Evolutionary conservation across 2,797 vertebrate genomes (phyloP).

Genomic region (Clarias platycephalus): DNA sequence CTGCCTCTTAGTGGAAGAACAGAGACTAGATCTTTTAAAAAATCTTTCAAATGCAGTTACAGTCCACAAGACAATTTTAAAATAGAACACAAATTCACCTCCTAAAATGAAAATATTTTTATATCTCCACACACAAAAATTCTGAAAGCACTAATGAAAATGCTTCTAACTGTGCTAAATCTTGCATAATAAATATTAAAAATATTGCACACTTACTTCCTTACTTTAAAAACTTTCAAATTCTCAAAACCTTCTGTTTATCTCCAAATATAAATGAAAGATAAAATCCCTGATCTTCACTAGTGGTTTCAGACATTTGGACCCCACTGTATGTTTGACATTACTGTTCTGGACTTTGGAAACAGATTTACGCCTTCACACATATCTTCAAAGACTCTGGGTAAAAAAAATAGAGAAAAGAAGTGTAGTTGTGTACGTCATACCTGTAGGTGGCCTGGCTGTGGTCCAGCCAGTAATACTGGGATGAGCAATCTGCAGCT

Average conservation of each 20-base stretch:
- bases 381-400: not conserved
- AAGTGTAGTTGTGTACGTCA: not conserved
- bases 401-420: not conserved
- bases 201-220: not conserved
- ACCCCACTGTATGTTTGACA: not conserved
- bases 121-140: not conserved
- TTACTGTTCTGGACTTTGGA: not conserved
- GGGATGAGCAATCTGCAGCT: constrained; percentile 75
- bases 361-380: not conserved
- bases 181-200: not conserved
- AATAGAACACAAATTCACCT: not conserved
- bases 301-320: not conserved
- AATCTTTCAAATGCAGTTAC: not conserved
- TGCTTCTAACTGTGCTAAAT: not conserved
- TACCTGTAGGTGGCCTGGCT: constrained; percentile 80
- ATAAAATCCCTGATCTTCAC: not conserved
- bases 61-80: not conserved
- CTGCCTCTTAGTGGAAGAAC: not conserved
- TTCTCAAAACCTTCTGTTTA: not conserved
- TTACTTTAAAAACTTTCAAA: not conserved
- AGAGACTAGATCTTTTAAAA: not conserved
- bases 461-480: constrained; percentile 90
- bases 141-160: not conserved
- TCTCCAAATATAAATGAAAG: not conserved
- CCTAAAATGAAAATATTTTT: not conserved